phyloP scores from a whole-genome alignment of 1,140 invertebrate genomes.

The Telenomus remus region DNA sequence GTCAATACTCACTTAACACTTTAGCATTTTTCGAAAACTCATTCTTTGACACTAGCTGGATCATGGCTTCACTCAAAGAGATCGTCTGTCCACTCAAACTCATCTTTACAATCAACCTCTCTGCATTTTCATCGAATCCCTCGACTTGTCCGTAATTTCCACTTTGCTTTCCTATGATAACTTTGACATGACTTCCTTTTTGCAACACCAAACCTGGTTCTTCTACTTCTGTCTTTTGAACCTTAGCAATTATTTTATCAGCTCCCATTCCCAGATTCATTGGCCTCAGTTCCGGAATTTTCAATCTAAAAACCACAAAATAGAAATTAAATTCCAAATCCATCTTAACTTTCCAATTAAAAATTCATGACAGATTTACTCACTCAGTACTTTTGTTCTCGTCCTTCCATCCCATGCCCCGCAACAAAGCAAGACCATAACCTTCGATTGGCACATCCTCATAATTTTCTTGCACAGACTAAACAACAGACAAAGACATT shows the following conservation, averaged over 20 bases:
- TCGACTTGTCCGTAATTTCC: conserved; percentile 89
- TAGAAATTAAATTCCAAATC: background rate
- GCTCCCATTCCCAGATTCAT: conserved; percentile 89
- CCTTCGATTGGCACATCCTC: conserved; percentile 90
- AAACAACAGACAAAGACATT: conserved; percentile 61
- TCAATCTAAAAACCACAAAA: conserved; percentile 66
- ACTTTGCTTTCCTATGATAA: conserved; percentile 83
- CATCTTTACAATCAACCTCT: conserved; percentile 87
- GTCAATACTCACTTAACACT: conserved; percentile 82
- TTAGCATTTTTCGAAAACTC: conserved; percentile 89
- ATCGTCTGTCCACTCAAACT: conserved; percentile 81
- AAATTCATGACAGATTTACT: conserved; percentile 14
- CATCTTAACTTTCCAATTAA: background rate
- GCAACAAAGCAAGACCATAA: conserved; percentile 93
- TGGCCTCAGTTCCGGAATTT: conserved; percentile 75
- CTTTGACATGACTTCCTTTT: conserved; percentile 83
- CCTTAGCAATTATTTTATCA: conserved; percentile 80
- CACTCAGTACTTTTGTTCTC: conserved; percentile 80
- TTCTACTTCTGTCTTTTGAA: conserved; percentile 70
- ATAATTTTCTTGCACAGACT: conserved; percentile 91
- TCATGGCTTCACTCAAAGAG: conserved; percentile 85
- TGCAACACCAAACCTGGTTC: conserved; percentile 80
- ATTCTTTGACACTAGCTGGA: conserved; percentile 84
- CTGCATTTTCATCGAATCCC: conserved; percentile 90
- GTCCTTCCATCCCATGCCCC: conserved; percentile 96